Evolutionary conservation across 2,797 vertebrate genomes (phyloP).

Genomic region (Antrozous pallidus): DNA sequence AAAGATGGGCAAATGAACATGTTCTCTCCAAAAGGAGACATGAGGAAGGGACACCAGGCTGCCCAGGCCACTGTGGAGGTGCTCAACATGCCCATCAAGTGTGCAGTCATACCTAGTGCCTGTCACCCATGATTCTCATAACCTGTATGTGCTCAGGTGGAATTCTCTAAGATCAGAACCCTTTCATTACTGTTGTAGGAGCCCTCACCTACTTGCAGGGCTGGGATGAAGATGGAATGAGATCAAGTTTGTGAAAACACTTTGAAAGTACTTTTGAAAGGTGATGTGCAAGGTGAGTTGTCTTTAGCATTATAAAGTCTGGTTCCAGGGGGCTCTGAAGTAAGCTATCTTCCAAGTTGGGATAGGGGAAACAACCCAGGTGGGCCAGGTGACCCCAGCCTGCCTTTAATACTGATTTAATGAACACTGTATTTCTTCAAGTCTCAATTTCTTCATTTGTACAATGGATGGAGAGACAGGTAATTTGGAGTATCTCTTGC

Average conservation of each 20-base stretch:
- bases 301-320: background rate
- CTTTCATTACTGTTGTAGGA: background rate
- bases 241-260: background rate
- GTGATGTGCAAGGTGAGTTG: background rate
- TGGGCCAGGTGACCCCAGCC: background rate
- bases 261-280: background rate
- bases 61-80: background rate
- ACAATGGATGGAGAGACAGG: background rate
- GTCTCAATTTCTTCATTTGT: background rate
- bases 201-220: background rate
- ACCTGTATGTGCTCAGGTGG: fast-evolving
- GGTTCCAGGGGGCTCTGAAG: background rate
- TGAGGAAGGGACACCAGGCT: background rate
- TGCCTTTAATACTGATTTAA: background rate
- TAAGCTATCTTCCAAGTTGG: background rate
- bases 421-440: background rate
- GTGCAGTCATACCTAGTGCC: too few species aligned
- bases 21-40: background rate
- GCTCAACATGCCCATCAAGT: background rate
- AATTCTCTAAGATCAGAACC: background rate
- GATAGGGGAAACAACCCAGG: background rate
- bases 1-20: background rate
- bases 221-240: background rate
- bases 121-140: background rate
- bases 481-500: background rate